Conservation (phyloP, 2,888 invertebrate species). For the Morpho achilles region DNA sequence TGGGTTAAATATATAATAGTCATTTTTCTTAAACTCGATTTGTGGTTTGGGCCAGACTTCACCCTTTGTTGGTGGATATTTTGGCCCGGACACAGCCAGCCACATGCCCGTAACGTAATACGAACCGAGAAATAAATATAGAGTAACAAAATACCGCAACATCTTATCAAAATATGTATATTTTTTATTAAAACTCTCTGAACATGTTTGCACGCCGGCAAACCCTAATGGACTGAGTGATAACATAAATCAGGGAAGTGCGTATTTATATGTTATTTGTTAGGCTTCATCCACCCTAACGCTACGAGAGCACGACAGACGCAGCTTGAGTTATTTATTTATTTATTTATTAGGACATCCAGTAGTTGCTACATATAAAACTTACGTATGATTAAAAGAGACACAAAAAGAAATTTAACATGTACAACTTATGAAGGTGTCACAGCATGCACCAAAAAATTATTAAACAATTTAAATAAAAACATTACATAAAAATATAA, state of each 20-base stretch:
- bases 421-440: too few species aligned
- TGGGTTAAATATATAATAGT: slow-evolving; percentile 65
- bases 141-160: slow-evolving; percentile 12
- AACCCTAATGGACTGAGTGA: neutral
- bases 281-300: too few species aligned
- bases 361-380: too few species aligned
- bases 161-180: slow-evolving; percentile 7
- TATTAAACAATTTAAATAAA: too few species aligned
- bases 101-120: slow-evolving; percentile 13
- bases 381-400: too few species aligned
- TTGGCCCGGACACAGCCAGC: slow-evolving; percentile 64
- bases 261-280: too few species aligned
- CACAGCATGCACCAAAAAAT: too few species aligned
- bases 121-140: slow-evolving; percentile 12
- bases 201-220: neutral
- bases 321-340: too few species aligned
- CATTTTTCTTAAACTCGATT: slow-evolving; percentile 54
- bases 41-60: slow-evolving; percentile 85
- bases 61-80: slow-evolving; percentile 78
- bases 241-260: neutral
- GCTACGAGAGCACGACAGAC: too few species aligned
- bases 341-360: too few species aligned
- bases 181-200: neutral
- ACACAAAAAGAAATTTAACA: too few species aligned
- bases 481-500: too few species aligned